Conservation (phyloP, 2,797 vertebrate genomes). For the Emys orbicularis region DNA sequence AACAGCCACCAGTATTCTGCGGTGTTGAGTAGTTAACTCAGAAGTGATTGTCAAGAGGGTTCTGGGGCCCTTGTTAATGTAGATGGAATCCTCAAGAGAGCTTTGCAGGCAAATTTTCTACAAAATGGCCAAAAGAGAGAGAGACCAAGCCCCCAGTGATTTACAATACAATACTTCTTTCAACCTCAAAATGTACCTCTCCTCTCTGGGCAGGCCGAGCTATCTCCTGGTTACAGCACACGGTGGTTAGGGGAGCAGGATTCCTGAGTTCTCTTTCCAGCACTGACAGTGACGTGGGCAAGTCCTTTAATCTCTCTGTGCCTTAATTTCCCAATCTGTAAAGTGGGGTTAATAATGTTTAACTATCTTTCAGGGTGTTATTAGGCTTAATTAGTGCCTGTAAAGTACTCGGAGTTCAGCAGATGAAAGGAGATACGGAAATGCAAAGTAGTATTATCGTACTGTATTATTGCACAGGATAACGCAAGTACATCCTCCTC, state of each 20-base stretch:
- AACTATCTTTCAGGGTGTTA: neutral
- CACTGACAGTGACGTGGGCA: conserved; percentile 7
- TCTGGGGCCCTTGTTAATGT: neutral
- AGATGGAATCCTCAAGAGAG: neutral
- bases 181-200: neutral
- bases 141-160: neutral
- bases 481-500: neutral
- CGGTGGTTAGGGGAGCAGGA: too few relatives aligned
- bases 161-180: neutral
- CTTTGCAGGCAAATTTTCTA: neutral
- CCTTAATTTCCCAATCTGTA: neutral
- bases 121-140: neutral
- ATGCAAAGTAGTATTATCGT: neutral
- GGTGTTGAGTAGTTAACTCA: neutral
- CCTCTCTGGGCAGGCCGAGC: neutral
- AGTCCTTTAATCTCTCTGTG: neutral
- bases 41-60: neutral
- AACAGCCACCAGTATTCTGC: neutral
- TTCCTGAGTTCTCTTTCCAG: neutral
- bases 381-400: neutral
- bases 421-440: neutral
- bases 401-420: neutral
- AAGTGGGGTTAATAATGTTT: neutral
- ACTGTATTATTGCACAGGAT: neutral
- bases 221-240: too few relatives aligned